Conservation (phyloP, 2,888 invertebrate genomes). For the Eupithecia dodoneata region DNA sequence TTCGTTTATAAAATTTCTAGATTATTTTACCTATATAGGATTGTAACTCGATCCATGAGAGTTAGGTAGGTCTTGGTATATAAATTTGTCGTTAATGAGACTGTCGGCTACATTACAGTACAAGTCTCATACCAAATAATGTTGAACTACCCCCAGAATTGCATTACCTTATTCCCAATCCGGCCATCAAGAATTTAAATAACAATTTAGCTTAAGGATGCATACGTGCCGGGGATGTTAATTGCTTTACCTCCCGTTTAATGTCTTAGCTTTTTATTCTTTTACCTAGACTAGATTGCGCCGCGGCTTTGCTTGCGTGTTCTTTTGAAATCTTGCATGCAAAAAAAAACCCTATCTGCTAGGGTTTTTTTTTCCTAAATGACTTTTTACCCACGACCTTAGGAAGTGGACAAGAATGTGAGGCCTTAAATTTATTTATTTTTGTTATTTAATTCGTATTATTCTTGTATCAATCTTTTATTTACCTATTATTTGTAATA, state of each 20-base stretch:
- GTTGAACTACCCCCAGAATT: background rate
- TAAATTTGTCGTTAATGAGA: background rate
- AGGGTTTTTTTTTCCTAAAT: too few species aligned
- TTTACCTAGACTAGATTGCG: background rate
- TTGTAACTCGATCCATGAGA: background rate
- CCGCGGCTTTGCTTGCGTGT: too few species aligned
- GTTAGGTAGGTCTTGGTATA: background rate
- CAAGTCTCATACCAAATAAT: background rate
- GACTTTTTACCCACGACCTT: too few species aligned
- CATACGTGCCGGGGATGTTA: constrained; percentile 71
- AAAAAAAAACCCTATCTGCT: too few species aligned
- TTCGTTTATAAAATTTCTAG: too few species aligned
- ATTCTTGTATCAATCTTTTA: too few species aligned
- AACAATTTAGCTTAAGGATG: constrained; percentile 67
- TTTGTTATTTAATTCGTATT: too few species aligned
- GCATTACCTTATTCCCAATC: constrained; percentile 42
- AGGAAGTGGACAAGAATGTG: too few species aligned
- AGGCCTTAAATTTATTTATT: too few species aligned
- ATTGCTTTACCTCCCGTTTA: constrained; percentile 52
- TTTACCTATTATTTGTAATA: too few species aligned
- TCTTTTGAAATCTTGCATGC: too few species aligned
- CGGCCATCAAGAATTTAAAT: constrained; percentile 63
- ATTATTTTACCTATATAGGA: too few species aligned
- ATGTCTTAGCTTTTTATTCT: background rate
- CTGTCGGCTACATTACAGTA: background rate